These are phyloP conservation scores for Halisarca cf. caerulea DNA, from an alignment of 37 sponge, comb jelly and placozoan genomes.

Conservation along the genomic window DNA sequence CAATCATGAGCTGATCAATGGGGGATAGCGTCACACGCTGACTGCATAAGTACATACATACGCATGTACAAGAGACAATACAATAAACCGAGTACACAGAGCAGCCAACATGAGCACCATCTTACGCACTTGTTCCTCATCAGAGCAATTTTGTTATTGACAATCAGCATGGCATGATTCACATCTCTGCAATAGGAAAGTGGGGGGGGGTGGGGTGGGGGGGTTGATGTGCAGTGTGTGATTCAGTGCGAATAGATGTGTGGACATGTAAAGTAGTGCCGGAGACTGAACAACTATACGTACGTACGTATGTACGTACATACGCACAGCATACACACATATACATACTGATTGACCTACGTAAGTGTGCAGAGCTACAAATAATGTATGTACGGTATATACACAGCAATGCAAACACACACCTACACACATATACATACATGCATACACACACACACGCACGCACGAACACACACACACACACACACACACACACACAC, in stretches of 20 bases:
- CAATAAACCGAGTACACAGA: not conserved
- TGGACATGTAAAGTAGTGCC: no score
- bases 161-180: slow-evolving; percentile 12
- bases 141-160: slow-evolving; percentile 20
- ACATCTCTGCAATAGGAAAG: not conserved
- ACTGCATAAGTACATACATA: not conserved
- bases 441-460: slow-evolving; percentile 11
- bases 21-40: not conserved
- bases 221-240: not conserved
- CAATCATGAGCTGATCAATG: slow-evolving; percentile 10
- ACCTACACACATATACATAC: slow-evolving; percentile 6
- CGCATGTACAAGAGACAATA: no score
- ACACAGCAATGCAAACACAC: not conserved
- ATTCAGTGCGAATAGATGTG: no score
- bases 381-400: not conserved
- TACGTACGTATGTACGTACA: slow-evolving; percentile 1
- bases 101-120: not conserved
- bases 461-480: slow-evolving; percentile 14
- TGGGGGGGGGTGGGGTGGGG: not conserved
- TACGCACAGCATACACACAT: slow-evolving; percentile 6
- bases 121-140: not conserved
- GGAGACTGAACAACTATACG: not conserved
- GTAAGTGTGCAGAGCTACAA: no score
- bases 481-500: slow-evolving; percentile 25
- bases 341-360: no score